Evolutionary conservation across 2,888 invertebrate species (phyloP).

Genomic region (Sarcophaga caerulescens): DNA sequence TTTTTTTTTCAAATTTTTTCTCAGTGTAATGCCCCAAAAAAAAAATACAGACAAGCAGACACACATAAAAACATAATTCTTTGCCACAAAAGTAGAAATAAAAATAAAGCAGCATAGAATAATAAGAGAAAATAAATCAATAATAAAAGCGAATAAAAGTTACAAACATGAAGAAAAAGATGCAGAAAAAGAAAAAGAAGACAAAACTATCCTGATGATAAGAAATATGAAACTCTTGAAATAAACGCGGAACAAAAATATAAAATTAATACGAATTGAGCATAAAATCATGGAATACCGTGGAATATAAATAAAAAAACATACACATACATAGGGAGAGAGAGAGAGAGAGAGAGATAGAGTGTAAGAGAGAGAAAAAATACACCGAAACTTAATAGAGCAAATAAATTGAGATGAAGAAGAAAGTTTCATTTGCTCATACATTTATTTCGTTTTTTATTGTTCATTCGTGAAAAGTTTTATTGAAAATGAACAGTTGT

Average conservation of each 20-base stretch:
- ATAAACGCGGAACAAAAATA: neutral
- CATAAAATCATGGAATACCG: constrained; percentile 36
- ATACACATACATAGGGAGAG: neutral
- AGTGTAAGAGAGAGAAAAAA: constrained; percentile 17
- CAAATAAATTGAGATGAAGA: constrained; percentile 35
- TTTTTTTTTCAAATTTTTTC: too few relatives aligned
- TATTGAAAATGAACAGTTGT: constrained; percentile 2
- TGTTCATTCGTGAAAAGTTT: neutral
- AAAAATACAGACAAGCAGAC: too few relatives aligned
- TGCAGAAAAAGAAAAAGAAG: constrained; percentile 23
- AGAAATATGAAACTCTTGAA: constrained; percentile 31
- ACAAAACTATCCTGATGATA: constrained; percentile 40
- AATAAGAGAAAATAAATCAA: neutral
- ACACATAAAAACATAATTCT: too few relatives aligned
- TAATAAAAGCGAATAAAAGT: neutral
- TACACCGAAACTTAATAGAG: constrained; percentile 44
- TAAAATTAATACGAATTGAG: constrained; percentile 13
- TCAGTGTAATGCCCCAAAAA: too few relatives aligned
- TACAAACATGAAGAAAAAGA: neutral
- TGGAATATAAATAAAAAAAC: constrained; percentile 7
- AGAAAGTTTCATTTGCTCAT: neutral
- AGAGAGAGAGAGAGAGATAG: constrained; percentile 6
- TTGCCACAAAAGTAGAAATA: too few relatives aligned
- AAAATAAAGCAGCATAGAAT: too few relatives aligned
- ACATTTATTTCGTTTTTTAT: constrained; percentile 9